These are phyloP conservation scores for Aspidapion aeneum DNA, from an alignment of 2,888 invertebrate species.

Conservation along the genomic window DNA sequence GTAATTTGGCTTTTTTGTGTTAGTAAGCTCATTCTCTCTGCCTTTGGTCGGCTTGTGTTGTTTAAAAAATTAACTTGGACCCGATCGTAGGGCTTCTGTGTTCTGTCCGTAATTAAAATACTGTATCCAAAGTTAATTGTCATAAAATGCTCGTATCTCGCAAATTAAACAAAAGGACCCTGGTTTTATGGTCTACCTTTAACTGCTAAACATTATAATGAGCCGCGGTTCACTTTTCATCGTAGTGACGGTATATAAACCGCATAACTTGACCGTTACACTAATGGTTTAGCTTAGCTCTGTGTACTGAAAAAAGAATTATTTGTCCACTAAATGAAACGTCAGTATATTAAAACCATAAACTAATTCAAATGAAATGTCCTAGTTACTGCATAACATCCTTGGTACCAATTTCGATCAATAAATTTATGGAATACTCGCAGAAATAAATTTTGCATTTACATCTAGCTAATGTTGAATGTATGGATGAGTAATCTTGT, in stretches of 20 bases:
- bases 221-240: constrained; percentile 3
- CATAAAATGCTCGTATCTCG: constrained; percentile 23
- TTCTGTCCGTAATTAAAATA: constrained; percentile 30
- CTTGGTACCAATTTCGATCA: not conserved
- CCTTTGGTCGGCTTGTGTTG: constrained; percentile 19
- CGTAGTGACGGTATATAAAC: not conserved
- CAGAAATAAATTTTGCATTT: not conserved
- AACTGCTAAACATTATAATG: constrained; percentile 15
- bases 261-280: not conserved
- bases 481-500: too few species aligned
- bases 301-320: too few species aligned
- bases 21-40: constrained; percentile 20
- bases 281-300: too few species aligned
- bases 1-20: too few species aligned
- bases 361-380: too few species aligned
- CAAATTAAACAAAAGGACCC: constrained; percentile 24
- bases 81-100: constrained; percentile 22
- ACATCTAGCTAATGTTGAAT: not conserved
- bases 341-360: too few species aligned
- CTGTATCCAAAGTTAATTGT: constrained; percentile 28
- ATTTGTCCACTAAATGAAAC: too few species aligned
- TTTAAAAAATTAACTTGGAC: constrained; percentile 23
- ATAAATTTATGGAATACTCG: not conserved
- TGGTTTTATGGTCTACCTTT: constrained; percentile 15
- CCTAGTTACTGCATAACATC: too few species aligned